These are phyloP conservation scores for Acronicta aceris DNA, from an alignment of 2,888 invertebrate species.

Conservation along the genomic window DNA sequence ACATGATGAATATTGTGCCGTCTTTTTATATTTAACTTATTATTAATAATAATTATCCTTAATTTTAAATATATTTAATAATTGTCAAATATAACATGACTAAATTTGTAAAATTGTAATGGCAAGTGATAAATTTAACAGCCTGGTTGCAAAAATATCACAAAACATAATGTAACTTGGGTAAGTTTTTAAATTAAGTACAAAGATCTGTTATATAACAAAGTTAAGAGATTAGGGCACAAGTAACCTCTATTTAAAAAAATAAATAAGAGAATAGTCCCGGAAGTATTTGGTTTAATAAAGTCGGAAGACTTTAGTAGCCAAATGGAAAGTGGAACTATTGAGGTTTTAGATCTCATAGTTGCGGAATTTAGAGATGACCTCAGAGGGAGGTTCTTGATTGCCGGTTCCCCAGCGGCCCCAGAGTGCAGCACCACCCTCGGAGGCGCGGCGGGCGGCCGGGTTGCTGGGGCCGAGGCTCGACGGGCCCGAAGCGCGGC, in stretches of 20 bases:
- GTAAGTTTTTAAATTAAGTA: constrained; percentile 53
- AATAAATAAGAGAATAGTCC: constrained; percentile 50
- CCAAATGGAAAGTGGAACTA: constrained; percentile 15
- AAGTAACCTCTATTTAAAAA: constrained; percentile 68
- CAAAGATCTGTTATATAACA: constrained; percentile 32
- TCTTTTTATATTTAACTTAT: constrained; percentile 65
- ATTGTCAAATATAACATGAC: constrained; percentile 64
- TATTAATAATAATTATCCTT: constrained; percentile 65
- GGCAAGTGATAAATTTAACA: constrained; percentile 69
- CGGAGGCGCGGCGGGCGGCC: constrained; percentile 93
- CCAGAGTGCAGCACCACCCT: constrained; percentile 95
- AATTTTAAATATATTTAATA: constrained; percentile 60
- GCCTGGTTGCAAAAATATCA: constrained; percentile 60
- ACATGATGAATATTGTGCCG: constrained; percentile 88
- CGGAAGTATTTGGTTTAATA: constrained; percentile 26
- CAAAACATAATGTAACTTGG: constrained; percentile 34
- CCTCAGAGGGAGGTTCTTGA: constrained; percentile 93
- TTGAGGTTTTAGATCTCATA: constrained; percentile 94
- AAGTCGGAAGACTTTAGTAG: constrained; percentile 37
- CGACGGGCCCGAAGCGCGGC: constrained; percentile 86
- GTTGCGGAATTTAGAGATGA: constrained; percentile 96
- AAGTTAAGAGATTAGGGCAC: constrained; percentile 73
- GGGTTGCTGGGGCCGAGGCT: constrained; percentile 84
- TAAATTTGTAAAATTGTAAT: constrained; percentile 62
- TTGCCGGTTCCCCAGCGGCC: constrained; percentile 91